Base-by-base conservation (phyloP, 2,797 vertebrate species). In the Coilia nasus region DNA sequence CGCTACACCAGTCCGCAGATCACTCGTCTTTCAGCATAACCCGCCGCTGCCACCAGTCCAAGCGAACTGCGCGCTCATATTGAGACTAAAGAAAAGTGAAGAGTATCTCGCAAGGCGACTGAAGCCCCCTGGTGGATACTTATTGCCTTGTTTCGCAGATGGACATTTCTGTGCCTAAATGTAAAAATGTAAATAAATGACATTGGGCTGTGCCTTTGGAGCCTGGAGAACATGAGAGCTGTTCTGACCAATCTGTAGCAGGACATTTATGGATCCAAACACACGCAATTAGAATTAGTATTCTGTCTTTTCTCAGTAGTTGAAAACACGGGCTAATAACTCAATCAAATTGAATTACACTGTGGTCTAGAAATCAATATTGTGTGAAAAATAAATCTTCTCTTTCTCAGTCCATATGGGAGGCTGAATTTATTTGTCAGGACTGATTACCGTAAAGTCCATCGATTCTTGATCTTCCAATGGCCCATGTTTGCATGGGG, bases 1-100 rank as follows among this genome's bases (percentile, higher is more conserved):
- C 21, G 86, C 84, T 81, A 85, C 88, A 67, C 35, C 71, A 78
- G 35, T 62, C 82, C 56, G 82, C 35, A 3, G 82, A 25, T 83
- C 19, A 44, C 17, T 46, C 59, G 60, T 31, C 35, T 41, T 83
- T 64, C 44, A 19, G 71, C 71, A n/a, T 25, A 19, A 67, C 71
- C 56, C 19, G 56, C 47, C 71, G 19, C 31, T 78, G 71, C 71
- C 71, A 78, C 56, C 82, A 50, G 84, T 57, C 82, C 57, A 83
- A 83, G 82, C 57, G 50, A 78, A 81, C 50, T 41, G 56, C 44
- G 28, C 71, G 71, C 71, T 78, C 71, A 78, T 78, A 78, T 19
- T 78, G 35, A 35, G 31, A 44, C 21, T 41, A 10, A 19, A 35
- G 71, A 21, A 6, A 21, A 41, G 71, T 44, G 71, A 78, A 78